phyloP scores from a whole-genome alignment of 2,797 vertebrate genomes.

The Philypnodon macrostomus region DNA sequence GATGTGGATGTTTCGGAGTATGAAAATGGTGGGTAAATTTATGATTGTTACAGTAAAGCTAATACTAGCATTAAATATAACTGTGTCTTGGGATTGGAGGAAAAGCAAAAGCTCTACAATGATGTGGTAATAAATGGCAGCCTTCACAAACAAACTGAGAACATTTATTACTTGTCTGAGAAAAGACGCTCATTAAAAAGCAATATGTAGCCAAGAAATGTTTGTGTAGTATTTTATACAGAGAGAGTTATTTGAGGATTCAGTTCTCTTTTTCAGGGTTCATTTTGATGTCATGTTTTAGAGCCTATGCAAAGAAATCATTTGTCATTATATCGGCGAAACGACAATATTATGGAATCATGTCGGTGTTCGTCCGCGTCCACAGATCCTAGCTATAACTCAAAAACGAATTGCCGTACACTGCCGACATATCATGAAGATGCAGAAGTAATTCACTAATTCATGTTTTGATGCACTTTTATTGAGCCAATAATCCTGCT shows the following conservation, averaged over 20 bases:
- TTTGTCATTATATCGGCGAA: too few relatives aligned
- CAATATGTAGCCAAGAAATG: conserved; percentile 49
- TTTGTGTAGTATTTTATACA: conserved; percentile 26
- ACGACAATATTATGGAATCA: too few relatives aligned
- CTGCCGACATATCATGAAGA: too few relatives aligned
- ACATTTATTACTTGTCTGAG: conserved; percentile 28
- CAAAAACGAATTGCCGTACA: too few relatives aligned
- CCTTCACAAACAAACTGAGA: conserved; percentile 29
- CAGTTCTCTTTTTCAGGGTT: neutral
- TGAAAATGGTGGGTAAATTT: conserved; percentile 13
- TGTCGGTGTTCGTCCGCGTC: too few relatives aligned
- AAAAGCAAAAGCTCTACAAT: neutral
- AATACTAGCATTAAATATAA: conserved; percentile 3
- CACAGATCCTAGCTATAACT: too few relatives aligned
- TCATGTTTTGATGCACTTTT: too few relatives aligned
- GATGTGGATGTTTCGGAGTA: conserved; percentile 24
- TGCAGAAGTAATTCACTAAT: too few relatives aligned
- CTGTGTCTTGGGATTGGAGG: neutral
- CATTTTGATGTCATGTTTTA: neutral
- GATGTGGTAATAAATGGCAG: conserved; percentile 27
- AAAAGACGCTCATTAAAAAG: conserved; percentile 51
- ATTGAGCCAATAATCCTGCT: too few relatives aligned
- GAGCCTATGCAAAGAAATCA: neutral
- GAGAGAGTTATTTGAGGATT: conserved; percentile 5
- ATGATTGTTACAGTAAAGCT: conserved; percentile 8